Conservation (phyloP, 2,888 invertebrate species). For the Drosophila parthenogenetica region DNA sequence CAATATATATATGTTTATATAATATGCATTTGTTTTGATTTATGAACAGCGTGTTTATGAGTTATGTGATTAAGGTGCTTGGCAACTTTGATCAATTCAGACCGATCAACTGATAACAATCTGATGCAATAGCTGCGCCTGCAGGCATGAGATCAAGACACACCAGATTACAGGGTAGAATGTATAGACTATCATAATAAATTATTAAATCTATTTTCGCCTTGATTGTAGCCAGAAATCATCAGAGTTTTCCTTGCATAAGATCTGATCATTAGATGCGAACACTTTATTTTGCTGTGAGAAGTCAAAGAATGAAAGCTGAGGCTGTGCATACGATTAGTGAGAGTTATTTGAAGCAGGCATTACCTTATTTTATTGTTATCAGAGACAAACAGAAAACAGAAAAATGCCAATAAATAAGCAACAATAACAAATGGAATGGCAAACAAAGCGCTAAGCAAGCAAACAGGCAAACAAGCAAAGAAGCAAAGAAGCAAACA, state of each 20-base stretch:
- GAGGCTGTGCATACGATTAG: slow-evolving; percentile 32
- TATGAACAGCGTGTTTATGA: slow-evolving; percentile 57
- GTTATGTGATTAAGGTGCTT: slow-evolving; percentile 28
- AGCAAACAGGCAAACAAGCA: slow-evolving; percentile 59
- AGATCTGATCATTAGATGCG: background rate
- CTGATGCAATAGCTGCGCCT: slow-evolving; percentile 61
- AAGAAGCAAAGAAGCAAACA: slow-evolving; percentile 70
- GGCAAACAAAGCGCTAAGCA: slow-evolving; percentile 50
- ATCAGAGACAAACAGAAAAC: slow-evolving; percentile 41
- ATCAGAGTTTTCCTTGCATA: no score
- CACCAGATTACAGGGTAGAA: slow-evolving; percentile 3
- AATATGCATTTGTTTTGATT: slow-evolving; percentile 12
- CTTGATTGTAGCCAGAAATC: slow-evolving; percentile 36
- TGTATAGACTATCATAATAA: slow-evolving; percentile 1
- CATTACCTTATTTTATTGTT: slow-evolving; percentile 63
- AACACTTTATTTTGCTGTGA: background rate
- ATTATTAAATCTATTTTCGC: background rate
- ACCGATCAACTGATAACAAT: slow-evolving; percentile 51
- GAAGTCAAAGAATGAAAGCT: background rate
- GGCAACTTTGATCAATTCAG: slow-evolving; percentile 41
- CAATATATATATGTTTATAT: background rate
- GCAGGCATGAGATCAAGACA: slow-evolving; percentile 55
- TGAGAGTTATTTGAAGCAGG: slow-evolving; percentile 43
- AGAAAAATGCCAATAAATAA: slow-evolving; percentile 54
- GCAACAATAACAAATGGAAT: slow-evolving; percentile 18